Percentiles rank a stretch among this genome's conserved stretches.
phyloP scores from a whole-genome alignment of 2,113 vertebrate species.

The Emydocephalus ijimae region DNA sequence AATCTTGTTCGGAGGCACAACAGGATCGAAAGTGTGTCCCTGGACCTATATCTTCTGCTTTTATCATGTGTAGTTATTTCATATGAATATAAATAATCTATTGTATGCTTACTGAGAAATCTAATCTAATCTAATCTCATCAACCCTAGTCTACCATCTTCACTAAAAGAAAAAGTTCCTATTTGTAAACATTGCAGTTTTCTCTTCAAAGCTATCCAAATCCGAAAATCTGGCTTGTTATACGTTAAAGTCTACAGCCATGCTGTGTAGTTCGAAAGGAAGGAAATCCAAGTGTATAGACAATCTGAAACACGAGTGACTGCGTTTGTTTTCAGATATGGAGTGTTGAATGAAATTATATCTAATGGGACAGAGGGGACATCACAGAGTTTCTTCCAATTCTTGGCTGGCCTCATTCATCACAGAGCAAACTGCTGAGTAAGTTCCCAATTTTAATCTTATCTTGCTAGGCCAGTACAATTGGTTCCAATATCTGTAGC shows the following conservation, averaged over 20 bases:
- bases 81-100: not conserved
- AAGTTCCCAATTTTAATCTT: constrained; percentile 4
- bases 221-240: not conserved
- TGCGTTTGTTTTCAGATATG: not conserved
- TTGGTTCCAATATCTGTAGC: not conserved
- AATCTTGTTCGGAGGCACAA: not conserved
- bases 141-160: not conserved
- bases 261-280: not conserved
- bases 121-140: not conserved
- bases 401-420: not conserved
- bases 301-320: not conserved
- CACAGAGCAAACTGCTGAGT: not conserved
- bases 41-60: not conserved
- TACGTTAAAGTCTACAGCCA: not conserved
- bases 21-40: not conserved
- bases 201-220: not conserved
- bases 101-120: not conserved
- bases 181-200: not conserved
- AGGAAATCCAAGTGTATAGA: not conserved
- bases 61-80: not conserved
- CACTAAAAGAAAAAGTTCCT: not conserved
- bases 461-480: not conserved
- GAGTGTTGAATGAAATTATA: not conserved
- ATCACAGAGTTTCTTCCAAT: not conserved
- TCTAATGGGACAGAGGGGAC: not conserved